Evolutionary conservation across 2,113 vertebrate species (phyloP), one percentile per base, ranked within the genome.

Genomic region (Syngnathus scovelli): DNA sequence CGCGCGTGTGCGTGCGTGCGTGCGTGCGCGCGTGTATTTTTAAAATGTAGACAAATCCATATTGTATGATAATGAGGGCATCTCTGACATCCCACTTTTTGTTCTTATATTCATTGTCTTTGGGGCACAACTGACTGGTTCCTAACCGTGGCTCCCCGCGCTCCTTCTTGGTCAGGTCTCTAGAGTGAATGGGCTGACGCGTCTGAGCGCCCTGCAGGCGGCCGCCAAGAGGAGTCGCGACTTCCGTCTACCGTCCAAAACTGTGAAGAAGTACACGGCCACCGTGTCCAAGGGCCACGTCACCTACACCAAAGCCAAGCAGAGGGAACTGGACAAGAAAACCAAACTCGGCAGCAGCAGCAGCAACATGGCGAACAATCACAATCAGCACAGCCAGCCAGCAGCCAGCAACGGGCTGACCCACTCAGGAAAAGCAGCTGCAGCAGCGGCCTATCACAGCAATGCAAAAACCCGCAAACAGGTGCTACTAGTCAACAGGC

Each of bases 391-490:
- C 85, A 87, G 85, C 88, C 86, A 87, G 84, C 86, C 84, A 87
- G 78, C 85, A 83, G 83, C 88, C 88, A 95, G 92, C 93, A 94
- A 92, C 83, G 92, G 93, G 74, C 94, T 94, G 90, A 93, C 93
- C 93, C 92, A 95, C 97, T 99, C 97, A 99, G 97, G 97, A 94
- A 99, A 96, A 96, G 92, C 86, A 77, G 84, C 73, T 72, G 83
- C 72, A 75, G 82, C 58, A 39, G 33, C 54, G 1, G 41, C 41
- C 90, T 94, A 95, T 94, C 94, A 94, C 94, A 97, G 95, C 94
- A 96, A 98, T 98, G 96, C 97, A 99, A 99, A 99, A 98, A 98
- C 96, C 85, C 95, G 96, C 91, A 98, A 98, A 96, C 96, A 98
- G 96, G 97, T 99, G 97, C 96, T 99, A 95, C 92, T 95, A 79